A percentile compares a stretch with the other conserved stretches of the same genome.
Evolutionary conservation across 2,113 vertebrate genomes (phyloP).

Genomic region (Saimiri boliviensis): DNA sequence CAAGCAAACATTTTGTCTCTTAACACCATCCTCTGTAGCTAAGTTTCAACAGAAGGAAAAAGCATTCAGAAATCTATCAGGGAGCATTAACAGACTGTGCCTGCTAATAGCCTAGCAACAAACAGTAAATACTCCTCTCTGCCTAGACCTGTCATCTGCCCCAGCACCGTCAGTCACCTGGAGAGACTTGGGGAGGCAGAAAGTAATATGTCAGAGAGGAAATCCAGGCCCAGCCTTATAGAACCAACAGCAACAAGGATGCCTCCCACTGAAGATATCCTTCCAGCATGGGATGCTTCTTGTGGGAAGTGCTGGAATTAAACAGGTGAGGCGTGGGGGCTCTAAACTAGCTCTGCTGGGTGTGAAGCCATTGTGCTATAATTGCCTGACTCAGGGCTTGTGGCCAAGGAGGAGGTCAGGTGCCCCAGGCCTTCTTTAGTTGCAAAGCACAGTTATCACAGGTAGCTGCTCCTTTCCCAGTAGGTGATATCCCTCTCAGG

Average conservation of each 20-base stretch:
- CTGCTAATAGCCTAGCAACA: constrained; percentile 32
- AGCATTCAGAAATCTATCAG: constrained; percentile 53
- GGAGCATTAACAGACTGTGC: constrained; percentile 38
- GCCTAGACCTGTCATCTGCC: neutral
- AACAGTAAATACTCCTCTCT: neutral
- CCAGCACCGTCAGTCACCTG: neutral
- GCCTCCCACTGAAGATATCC: neutral
- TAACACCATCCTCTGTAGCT: neutral
- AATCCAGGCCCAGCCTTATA: neutral
- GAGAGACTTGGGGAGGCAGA: neutral
- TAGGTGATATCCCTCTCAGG: constrained; percentile 33
- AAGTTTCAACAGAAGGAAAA: constrained; percentile 8
- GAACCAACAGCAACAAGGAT: neutral
- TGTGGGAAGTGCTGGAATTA: neutral
- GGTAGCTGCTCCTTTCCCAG: neutral
- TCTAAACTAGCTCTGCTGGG: neutral
- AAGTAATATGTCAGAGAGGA: neutral
- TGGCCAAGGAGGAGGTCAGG: neutral
- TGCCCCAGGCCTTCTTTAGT: neutral
- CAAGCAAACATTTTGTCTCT: neutral
- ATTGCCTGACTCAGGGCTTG: neutral
- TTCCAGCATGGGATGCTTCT: neutral
- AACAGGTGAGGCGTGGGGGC: rapidly evolving
- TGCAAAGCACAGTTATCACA: constrained; percentile 7
- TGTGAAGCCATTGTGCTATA: neutral